Evolutionary conservation across 2,888 invertebrate genomes (phyloP).

Genomic region (Polydrusus cervinus): DNA sequence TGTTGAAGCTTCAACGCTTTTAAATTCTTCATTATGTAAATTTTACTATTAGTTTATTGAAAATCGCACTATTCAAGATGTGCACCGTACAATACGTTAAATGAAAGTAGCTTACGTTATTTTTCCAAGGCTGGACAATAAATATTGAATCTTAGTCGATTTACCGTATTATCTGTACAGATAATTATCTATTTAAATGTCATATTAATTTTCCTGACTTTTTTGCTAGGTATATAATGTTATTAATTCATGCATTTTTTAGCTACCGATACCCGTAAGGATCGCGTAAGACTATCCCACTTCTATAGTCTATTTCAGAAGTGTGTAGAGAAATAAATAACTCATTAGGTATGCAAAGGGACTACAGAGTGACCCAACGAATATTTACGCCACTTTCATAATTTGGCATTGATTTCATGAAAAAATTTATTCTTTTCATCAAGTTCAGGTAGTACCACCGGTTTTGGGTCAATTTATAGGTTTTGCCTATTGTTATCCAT

Average conservation of each 20-base stretch:
- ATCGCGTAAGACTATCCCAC: constrained; percentile 1
- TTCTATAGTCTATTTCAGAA: too few relatives aligned
- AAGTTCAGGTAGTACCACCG: too few relatives aligned
- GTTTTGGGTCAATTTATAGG: too few relatives aligned
- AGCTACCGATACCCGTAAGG: constrained; percentile 38
- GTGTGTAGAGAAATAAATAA: too few relatives aligned
- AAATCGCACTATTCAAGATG: constrained; percentile 39
- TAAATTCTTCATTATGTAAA: too few relatives aligned
- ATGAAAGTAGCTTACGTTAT: constrained; percentile 42
- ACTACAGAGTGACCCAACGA: too few relatives aligned
- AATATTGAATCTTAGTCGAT: constrained; percentile 48
- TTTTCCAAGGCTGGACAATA: constrained; percentile 47
- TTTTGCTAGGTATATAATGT: constrained; percentile 30
- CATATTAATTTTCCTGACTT: constrained; percentile 47
- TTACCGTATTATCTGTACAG: constrained; percentile 38
- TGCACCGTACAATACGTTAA: constrained; percentile 18
- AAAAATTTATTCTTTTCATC: too few relatives aligned
- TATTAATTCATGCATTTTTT: constrained; percentile 45
- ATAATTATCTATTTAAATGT: constrained; percentile 50
- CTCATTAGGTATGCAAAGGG: too few relatives aligned
- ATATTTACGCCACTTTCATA: too few relatives aligned
- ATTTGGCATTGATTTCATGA: too few relatives aligned
- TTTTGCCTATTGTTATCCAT: too few relatives aligned
- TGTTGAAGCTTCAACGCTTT: too few relatives aligned
- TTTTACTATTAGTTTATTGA: neutral